A percentile compares a stretch with the other conserved stretches of the same genome.
Evolutionary conservation across 2,113 vertebrate species (phyloP).

Genomic region (Stomatorhinus ivindoensis): DNA sequence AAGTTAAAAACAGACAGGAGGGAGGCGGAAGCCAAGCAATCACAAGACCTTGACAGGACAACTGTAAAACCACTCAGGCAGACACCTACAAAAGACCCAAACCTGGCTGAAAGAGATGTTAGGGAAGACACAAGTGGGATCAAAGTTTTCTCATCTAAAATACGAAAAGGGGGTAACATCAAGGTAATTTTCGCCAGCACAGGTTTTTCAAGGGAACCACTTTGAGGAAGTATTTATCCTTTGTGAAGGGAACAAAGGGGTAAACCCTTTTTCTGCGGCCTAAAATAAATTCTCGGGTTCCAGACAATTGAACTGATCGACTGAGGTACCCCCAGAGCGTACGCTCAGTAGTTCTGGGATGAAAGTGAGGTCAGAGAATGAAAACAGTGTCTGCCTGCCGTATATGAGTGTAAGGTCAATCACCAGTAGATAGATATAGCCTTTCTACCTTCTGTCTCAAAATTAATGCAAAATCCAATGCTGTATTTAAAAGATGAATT

Average conservation of each 20-base stretch:
- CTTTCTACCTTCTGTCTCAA: background rate
- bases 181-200: slow-evolving; percentile 38
- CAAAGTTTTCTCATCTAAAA: slow-evolving; percentile 35
- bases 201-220: slow-evolving; percentile 33
- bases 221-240: slow-evolving; percentile 33
- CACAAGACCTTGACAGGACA: slow-evolving; percentile 31
- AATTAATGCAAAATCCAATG: background rate
- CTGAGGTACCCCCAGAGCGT: slow-evolving; percentile 19
- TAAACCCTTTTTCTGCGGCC: slow-evolving; percentile 30
- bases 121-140: slow-evolving; percentile 34
- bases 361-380: slow-evolving; percentile 5
- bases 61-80: slow-evolving; percentile 23
- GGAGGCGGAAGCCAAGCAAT: slow-evolving; percentile 31
- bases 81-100: slow-evolving; percentile 28
- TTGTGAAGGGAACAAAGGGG: slow-evolving; percentile 41
- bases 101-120: slow-evolving; percentile 36
- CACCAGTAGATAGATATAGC: background rate
- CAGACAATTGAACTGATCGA: slow-evolving; percentile 48
- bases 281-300: slow-evolving; percentile 43
- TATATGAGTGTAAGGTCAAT: slow-evolving; percentile 3
- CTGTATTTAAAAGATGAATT: background rate
- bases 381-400: background rate
- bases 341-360: slow-evolving; percentile 5
- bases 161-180: slow-evolving; percentile 16
- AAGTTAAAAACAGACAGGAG: slow-evolving; percentile 29